Percentiles rank a stretch among this genome's conserved stretches.
These are phyloP conservation scores for Scelioninae gen. 2 DNA, from an alignment of 2,888 invertebrate species.

Conservation along the genomic window DNA sequence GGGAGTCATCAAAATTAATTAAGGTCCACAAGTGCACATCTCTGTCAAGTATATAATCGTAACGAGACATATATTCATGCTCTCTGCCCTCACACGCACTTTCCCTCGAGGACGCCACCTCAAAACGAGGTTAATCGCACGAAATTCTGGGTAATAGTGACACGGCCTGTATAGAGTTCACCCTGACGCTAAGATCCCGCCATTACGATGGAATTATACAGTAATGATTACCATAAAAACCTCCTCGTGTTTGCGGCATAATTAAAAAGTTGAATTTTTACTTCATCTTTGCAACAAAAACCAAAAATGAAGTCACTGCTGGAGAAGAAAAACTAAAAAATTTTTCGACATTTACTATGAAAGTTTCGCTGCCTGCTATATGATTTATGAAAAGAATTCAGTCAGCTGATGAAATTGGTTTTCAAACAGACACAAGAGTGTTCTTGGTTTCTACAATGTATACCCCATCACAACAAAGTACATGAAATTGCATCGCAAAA, in stretches of 20 bases:
- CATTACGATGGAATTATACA: slow-evolving; percentile 31
- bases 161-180: slow-evolving; percentile 42
- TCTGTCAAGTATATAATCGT: slow-evolving; percentile 44
- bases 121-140: slow-evolving; percentile 70
- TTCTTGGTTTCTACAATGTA: no score
- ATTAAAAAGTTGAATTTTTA: no score
- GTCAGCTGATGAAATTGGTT: no score
- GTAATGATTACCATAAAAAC: slow-evolving; percentile 41
- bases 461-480: no score
- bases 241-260: slow-evolving; percentile 26
- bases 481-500: no score
- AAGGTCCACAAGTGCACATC: slow-evolving; percentile 26
- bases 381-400: no score
- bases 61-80: slow-evolving; percentile 56
- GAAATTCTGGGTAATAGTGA: slow-evolving; percentile 57
- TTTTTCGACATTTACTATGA: no score
- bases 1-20: slow-evolving; percentile 50
- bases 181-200: slow-evolving; percentile 27
- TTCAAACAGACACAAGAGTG: no score
- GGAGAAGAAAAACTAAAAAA: no score
- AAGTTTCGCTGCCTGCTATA: no score
- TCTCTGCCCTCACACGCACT: slow-evolving; percentile 64
- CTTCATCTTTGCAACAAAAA: no score
- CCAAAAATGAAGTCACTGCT: no score
- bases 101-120: slow-evolving; percentile 68